Evolutionary conservation across 1,140 invertebrate species (phyloP), one percentile per base, ranked within the genome.

Genomic region (Drosophila bifasciata): DNA sequence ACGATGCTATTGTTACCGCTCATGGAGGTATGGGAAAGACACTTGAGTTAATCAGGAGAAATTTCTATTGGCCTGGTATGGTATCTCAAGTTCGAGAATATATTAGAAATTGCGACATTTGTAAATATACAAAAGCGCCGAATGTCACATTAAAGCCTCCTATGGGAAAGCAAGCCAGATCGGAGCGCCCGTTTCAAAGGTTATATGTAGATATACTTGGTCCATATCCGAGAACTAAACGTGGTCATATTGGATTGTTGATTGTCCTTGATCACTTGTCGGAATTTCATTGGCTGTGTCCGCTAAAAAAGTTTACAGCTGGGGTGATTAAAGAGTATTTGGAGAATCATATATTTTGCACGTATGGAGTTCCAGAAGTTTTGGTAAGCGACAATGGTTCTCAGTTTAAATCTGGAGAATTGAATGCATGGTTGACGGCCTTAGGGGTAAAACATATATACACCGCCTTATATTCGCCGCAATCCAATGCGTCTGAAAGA

Each of bases 1-100:
- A 51, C 3, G 49, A 51, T 15, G 4, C 15, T 1, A 32, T 41
- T 11, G 21, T 55, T n/a, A 7, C 49, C 9, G 17, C 51, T 0
- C 19, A 55, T n/a, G 17, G 51, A 3, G 53, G 53, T 36, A 58
- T 58, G 28, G 13, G 23, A 3, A 58, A 48, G 48, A 58, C 56
- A 2, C 4, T 58, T n/a, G 28, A 45, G 6, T 2, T 46, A 4
- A 44, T 58, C 15, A 44, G 56, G 2, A 28, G 44, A 1, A 45
- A 39, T 3, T 32, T 63, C 21, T 63, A 19, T 28, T 63, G 61
- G 44, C 32, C 45, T 1, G 28, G 19, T 39, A 11, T 56, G 17
- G 43, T 19, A 13, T 6, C 23, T 2, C 16, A 62, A 13, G 41
- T 62, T 7, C 25, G 28, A 0, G 32, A 52, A 0, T 62, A 53